Percentiles rank a stretch among this genome's conserved stretches.
phyloP scores from a whole-genome alignment of 2,797 vertebrate species.

The Lycodopsis pacificus region DNA sequence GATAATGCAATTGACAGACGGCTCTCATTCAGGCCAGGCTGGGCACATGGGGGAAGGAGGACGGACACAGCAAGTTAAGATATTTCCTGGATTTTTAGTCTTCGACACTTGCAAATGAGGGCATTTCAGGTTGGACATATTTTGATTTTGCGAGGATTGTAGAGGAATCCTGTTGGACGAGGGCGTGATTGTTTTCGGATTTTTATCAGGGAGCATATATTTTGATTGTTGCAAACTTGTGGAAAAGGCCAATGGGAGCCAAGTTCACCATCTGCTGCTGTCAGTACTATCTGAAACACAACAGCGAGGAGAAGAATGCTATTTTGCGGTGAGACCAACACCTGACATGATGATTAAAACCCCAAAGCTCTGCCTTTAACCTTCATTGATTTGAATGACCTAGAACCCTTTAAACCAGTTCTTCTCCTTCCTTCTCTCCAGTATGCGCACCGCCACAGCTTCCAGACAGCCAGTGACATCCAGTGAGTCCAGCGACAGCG shows the following conservation, averaged over 20 bases:
- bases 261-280: conserved; percentile 83
- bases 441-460: conserved; percentile 24
- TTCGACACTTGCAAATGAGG: conserved; percentile 16
- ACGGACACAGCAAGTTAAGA: conserved; percentile 32
- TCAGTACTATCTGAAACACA: conserved; percentile 65
- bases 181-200: not conserved
- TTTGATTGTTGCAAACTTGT: not conserved
- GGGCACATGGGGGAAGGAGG: conserved; percentile 16
- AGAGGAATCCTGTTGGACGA: not conserved
- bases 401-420: not conserved
- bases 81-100: not conserved
- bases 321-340: conserved; percentile 79
- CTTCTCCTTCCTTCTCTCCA: not conserved
- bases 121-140: conserved; percentile 18
- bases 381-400: not conserved
- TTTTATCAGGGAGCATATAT: conserved; percentile 1
- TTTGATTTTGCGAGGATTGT: not conserved
- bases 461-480: conserved; percentile 33
- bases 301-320: conserved; percentile 80
- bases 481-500: conserved; percentile 65
- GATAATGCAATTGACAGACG: conserved; percentile 70
- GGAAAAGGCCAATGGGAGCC: conserved; percentile 80
- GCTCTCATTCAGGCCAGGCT: conserved; percentile 46
- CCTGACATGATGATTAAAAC: not conserved
- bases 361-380: not conserved